phyloP scores from a whole-genome alignment of 2,113 vertebrate genomes.

The Psittacus erithacus region DNA sequence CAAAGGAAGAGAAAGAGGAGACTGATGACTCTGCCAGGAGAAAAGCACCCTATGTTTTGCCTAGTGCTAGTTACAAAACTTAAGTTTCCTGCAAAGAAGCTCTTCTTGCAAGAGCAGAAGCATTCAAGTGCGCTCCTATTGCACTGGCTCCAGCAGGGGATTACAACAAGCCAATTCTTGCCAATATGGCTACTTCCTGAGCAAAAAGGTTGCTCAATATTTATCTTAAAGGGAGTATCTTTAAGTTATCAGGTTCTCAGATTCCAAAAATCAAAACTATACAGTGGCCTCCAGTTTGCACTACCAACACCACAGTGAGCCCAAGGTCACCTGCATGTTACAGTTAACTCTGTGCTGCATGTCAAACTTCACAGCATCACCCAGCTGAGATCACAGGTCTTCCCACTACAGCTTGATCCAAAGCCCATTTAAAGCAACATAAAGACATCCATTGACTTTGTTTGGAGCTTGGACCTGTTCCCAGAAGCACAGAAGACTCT shows the following conservation, averaged over 20 bases:
- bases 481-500: slow-evolving; percentile 20
- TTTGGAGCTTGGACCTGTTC: not conserved
- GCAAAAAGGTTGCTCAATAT: not conserved
- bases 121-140: not conserved
- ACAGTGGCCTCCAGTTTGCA: fast-evolving
- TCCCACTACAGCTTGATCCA: not conserved
- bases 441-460: not conserved
- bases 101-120: not conserved
- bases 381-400: not conserved
- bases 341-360: fast-evolving
- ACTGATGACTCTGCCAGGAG: not conserved
- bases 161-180: not conserved
- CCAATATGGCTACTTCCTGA: not conserved
- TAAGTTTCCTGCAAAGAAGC: not conserved
- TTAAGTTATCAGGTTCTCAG: not conserved
- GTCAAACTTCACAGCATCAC: not conserved
- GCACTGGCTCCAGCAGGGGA: fast-evolving
- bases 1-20: not conserved
- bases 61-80: not conserved
- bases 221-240: not conserved
- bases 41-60: not conserved
- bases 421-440: not conserved
- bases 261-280: not conserved
- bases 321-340: fast-evolving
- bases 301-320: fast-evolving